Conservation (phyloP, 2,113 vertebrate genomes). For the Petaurus breviceps region DNA sequence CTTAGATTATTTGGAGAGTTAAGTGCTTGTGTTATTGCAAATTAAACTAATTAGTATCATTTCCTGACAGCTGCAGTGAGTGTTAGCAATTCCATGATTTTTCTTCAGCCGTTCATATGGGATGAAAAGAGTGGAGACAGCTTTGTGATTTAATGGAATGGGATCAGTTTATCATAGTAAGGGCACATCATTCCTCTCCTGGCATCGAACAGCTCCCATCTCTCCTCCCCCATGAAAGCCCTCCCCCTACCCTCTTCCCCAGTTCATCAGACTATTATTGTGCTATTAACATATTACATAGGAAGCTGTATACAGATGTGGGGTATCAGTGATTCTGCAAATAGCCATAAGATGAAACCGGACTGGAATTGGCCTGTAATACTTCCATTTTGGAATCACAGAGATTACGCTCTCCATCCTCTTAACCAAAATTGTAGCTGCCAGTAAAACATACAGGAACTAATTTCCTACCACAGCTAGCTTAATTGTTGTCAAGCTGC, state of each 20-base stretch:
- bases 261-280: conserved; percentile 73
- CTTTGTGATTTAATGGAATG: conserved; percentile 84
- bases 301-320: conserved; percentile 66
- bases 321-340: conserved; percentile 75
- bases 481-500: conserved; percentile 77
- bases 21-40: conserved; percentile 90
- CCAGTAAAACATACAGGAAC: conserved; percentile 76
- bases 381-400: conserved; percentile 66
- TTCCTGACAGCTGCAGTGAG: conserved; percentile 88
- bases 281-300: conserved; percentile 76
- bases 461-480: conserved; percentile 73
- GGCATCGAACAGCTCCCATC: conserved; percentile 61
- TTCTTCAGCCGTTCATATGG: conserved; percentile 81
- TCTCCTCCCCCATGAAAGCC: not conserved
- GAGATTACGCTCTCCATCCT: conserved; percentile 57
- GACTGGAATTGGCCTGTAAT: conserved; percentile 61
- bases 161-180: conserved; percentile 81
- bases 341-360: conserved; percentile 68
- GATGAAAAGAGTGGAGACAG: conserved; percentile 80
- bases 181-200: conserved; percentile 76
- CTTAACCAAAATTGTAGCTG: conserved; percentile 78
- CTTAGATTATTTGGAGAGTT: conserved; percentile 88
- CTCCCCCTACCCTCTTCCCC: conserved; percentile 59
- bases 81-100: conserved; percentile 83
- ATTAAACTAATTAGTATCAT: conserved; percentile 89